These are phyloP conservation scores for Aphelocoma californica DNA, from an alignment of 2,797 vertebrate species.

Conservation along the genomic window DNA sequence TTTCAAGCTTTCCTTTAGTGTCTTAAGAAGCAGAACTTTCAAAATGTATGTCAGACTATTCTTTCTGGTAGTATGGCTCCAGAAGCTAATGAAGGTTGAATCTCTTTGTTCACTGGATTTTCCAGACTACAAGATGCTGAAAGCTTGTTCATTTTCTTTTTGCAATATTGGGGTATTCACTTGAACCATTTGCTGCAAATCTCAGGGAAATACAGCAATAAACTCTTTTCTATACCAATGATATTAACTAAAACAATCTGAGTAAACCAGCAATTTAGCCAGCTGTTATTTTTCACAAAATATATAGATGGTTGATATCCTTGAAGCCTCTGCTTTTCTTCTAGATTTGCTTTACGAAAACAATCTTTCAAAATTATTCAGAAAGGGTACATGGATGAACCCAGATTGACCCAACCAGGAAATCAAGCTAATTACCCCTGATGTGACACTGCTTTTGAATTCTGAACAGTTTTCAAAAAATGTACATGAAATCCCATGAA, in stretches of 20 bases:
- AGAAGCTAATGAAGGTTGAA: neutral
- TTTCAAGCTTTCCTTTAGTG: neutral
- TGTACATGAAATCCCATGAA: neutral
- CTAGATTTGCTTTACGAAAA: neutral
- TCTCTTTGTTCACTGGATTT: neutral
- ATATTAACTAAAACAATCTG: neutral
- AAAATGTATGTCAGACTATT: neutral
- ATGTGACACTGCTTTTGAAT: neutral
- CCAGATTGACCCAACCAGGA: neutral
- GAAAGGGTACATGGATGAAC: neutral
- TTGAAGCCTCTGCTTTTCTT: neutral
- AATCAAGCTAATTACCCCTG: neutral
- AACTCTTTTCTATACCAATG: neutral
- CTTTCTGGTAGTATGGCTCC: neutral
- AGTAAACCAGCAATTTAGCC: neutral
- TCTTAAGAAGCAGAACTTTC: neutral
- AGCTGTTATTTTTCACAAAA: neutral
- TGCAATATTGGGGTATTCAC: accelerated
- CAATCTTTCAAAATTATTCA: neutral
- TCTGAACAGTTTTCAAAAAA: neutral
- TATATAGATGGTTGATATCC: neutral
- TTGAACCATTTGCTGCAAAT: neutral
- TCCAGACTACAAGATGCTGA: neutral
- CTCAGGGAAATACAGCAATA: neutral
- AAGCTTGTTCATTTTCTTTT: neutral